Percentiles rank a stretch among this genome's conserved stretches.
These are phyloP conservation scores for Lasioglossum morio DNA, from an alignment of 2,888 invertebrate genomes.

Conservation along the genomic window DNA sequence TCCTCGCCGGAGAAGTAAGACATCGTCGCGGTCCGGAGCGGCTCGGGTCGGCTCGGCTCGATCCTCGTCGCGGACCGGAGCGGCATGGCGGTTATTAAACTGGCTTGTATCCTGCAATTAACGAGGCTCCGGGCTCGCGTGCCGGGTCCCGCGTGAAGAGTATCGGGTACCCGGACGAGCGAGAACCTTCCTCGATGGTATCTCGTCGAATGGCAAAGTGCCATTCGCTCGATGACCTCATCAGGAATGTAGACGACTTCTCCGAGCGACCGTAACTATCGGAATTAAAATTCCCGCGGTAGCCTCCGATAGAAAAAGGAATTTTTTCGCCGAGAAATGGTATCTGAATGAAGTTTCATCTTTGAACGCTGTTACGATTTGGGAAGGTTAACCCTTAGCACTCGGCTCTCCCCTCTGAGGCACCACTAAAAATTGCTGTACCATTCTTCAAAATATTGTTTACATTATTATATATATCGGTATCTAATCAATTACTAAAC, in stretches of 20 bases:
- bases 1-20: slow-evolving; percentile 22
- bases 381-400: too few species aligned
- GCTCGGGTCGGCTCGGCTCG: not conserved
- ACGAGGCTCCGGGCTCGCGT: slow-evolving; percentile 29
- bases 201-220: slow-evolving; percentile 35
- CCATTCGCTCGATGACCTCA: slow-evolving; percentile 50
- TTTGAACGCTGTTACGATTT: too few species aligned
- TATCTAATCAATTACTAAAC: too few species aligned
- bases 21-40: not conserved
- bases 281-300: slow-evolving; percentile 47
- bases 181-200: slow-evolving; percentile 29
- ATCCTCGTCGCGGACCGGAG: not conserved
- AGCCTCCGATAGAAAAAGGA: not conserved
- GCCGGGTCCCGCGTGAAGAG: slow-evolving; percentile 23
- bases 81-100: slow-evolving; percentile 26
- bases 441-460: too few species aligned
- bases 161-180: slow-evolving; percentile 22
- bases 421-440: too few species aligned
- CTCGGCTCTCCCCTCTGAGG: too few species aligned
- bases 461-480: too few species aligned
- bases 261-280: slow-evolving; percentile 45
- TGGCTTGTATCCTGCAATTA: slow-evolving; percentile 36
- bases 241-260: slow-evolving; percentile 55
- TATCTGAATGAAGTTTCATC: too few species aligned
- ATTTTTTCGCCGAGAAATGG: too few species aligned